These are phyloP conservation scores for Pollicipes pollicipes DNA, from an alignment of 1,140 invertebrate genomes.

Conservation along the genomic window DNA sequence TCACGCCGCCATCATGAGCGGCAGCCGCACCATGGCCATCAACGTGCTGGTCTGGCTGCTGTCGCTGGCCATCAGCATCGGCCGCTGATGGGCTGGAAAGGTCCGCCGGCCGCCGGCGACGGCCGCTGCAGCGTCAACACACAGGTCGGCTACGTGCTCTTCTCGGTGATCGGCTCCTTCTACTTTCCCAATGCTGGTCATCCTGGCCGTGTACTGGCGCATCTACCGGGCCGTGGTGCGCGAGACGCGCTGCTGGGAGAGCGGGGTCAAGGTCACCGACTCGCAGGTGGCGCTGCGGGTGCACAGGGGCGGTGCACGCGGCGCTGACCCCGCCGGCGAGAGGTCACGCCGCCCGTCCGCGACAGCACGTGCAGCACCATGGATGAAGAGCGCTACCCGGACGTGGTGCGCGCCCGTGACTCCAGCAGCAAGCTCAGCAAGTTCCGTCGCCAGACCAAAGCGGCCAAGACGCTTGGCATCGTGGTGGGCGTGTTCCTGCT, in stretches of 20 bases:
- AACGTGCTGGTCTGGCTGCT: constrained; percentile 36
- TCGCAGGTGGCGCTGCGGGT: constrained; percentile 36
- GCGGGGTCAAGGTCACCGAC: constrained; percentile 30
- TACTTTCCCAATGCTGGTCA: constrained; percentile 50
- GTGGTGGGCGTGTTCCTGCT: constrained; percentile 48
- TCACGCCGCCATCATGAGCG: constrained; percentile 35
- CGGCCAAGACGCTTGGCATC: constrained; percentile 70
- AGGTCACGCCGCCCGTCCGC: too few species aligned
- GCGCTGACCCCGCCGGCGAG: constrained; percentile 17
- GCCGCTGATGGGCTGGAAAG: constrained; percentile 35
- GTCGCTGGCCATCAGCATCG: constrained; percentile 36
- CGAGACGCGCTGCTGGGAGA: constrained; percentile 35
- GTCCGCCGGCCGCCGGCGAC: constrained; percentile 21
- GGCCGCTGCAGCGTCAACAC: constrained; percentile 37
- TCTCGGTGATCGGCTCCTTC: constrained; percentile 52
- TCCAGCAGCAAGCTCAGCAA: constrained; percentile 29
- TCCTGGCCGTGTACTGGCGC: constrained; percentile 46
- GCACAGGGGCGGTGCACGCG: constrained; percentile 32
- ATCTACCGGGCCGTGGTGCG: constrained; percentile 46
- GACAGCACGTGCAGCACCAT: too few species aligned
- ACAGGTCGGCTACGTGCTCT: constrained; percentile 50
- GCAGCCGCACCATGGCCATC: constrained; percentile 30
- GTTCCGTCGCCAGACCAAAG: constrained; percentile 89
- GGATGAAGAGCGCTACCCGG: too few species aligned
- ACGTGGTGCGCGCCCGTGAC: too few species aligned